Evolutionary conservation across 2,888 invertebrate species (phyloP), one percentile per base, ranked within the genome.

Genomic region (Parnassius apollo): DNA sequence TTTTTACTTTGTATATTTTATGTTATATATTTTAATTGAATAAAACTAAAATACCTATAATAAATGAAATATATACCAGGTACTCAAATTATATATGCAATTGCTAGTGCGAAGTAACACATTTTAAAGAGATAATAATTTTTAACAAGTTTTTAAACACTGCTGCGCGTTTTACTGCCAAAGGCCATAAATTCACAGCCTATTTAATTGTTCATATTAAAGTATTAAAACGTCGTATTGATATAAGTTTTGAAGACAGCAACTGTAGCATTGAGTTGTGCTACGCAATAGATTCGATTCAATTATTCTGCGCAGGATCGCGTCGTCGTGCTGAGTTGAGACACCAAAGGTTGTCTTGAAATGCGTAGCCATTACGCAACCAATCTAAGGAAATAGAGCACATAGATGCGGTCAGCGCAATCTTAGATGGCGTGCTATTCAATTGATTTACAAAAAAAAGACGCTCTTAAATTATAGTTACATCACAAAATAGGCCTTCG

Each of bases 281-380:
- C 52, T 72, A 77, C 75, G 80, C 79, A 82, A 80, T 69, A 75
- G 73, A 72, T 78, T 71, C 68, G 71, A 73, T 66, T 76, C 72
- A 74, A 72, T 71, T 72, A 73, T 74, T 74, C 69, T 69, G 71
- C 66, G 68, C 76, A 78, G 81, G 81, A 81, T 78, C 81, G 81
- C 80, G 81, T 81, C 77, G 76, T 81, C 77, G 76, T 67, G 62
- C 51, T 56, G 59, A 65, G 73, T 77, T 78, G 80, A 77, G 80
- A 76, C 79, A 83, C 76, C 71, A 80, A 78, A 83, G 81, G 81
- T 81, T 77, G 74, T 66, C 66, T 66, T 66, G 72, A 72, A 76
- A 76, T 80, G 80, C 82, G 80, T 81, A 68, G 64, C 60, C 59
- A 66, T 79, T 77, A 68, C 77, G 70, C 72, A 81, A 81, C 68